Percentiles rank a stretch among this genome's conserved stretches.
Conservation (phyloP, 1,140 invertebrate species). For the Eumaeus atala region DNA sequence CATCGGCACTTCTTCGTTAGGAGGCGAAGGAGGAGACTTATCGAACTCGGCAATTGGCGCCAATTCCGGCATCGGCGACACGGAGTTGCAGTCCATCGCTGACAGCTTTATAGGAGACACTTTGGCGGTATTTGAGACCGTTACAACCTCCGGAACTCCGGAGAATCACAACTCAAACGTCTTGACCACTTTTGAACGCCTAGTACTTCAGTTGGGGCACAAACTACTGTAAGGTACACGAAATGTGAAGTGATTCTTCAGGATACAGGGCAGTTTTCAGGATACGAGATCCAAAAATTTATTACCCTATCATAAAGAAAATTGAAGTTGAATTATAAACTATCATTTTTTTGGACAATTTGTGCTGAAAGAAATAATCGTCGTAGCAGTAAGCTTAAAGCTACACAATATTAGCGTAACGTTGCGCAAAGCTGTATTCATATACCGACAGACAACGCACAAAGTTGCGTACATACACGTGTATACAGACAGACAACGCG, state of each 20-base stretch:
- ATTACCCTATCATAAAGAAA: constrained; percentile 35
- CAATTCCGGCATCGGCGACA: constrained; percentile 77
- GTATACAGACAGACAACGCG: no score
- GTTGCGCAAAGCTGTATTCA: no score
- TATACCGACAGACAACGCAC: no score
- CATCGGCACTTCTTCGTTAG: constrained; percentile 76
- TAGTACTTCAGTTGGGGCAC: not conserved
- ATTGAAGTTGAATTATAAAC: constrained; percentile 20
- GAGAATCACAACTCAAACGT: constrained; percentile 31
- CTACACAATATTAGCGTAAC: no score
- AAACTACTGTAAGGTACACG: not conserved
- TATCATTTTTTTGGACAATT: not conserved
- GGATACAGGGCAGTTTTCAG: no score
- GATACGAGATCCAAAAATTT: no score
- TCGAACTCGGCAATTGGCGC: constrained; percentile 79
- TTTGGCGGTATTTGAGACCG: constrained; percentile 56
- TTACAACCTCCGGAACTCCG: constrained; percentile 37
- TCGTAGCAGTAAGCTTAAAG: no score
- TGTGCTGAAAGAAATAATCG: no score
- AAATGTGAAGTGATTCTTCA: constrained; percentile 13
- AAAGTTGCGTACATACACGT: no score
- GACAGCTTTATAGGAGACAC: constrained; percentile 75
- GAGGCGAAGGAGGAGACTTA: constrained; percentile 77
- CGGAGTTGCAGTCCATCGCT: constrained; percentile 78
- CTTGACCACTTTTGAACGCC: constrained; percentile 18